Conservation (phyloP, 2,888 invertebrate genomes). For the Allacma fusca region DNA sequence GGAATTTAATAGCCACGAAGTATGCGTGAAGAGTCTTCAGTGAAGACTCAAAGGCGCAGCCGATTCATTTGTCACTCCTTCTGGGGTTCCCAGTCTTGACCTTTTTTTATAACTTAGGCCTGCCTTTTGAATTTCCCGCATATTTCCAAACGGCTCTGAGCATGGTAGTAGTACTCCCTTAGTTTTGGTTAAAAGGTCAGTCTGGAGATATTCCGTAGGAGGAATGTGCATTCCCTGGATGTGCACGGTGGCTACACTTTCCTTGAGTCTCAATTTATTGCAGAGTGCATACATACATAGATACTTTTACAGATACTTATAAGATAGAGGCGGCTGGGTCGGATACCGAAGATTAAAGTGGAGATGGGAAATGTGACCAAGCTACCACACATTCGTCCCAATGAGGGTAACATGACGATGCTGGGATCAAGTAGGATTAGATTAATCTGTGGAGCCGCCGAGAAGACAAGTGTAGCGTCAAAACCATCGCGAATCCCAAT, state of each 20-base stretch:
- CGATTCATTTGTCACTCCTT: slow-evolving; percentile 21
- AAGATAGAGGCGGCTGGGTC: too few relatives aligned
- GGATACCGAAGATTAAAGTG: background rate
- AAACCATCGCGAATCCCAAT: slow-evolving; percentile 55
- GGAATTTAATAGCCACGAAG: slow-evolving; percentile 37
- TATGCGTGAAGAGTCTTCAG: slow-evolving; percentile 1
- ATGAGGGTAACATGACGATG: slow-evolving; percentile 34
- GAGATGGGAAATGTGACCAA: background rate
- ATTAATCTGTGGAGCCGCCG: slow-evolving; percentile 62
- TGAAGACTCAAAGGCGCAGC: background rate
- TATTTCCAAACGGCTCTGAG: background rate
- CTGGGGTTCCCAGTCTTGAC: background rate
- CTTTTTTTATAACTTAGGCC: background rate
- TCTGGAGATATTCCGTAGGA: too few relatives aligned
- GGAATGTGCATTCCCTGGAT: too few relatives aligned
- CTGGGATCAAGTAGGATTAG: slow-evolving; percentile 60
- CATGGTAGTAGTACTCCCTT: too few relatives aligned
- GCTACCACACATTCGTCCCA: slow-evolving; percentile 1
- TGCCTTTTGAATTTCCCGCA: background rate
- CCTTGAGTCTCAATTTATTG: too few relatives aligned
- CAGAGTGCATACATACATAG: too few relatives aligned
- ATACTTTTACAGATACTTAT: too few relatives aligned
- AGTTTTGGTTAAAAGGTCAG: too few relatives aligned
- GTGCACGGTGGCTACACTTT: too few relatives aligned
- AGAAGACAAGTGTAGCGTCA: slow-evolving; percentile 62